Evolutionary conservation across 2,797 vertebrate genomes (phyloP), one percentile per base, ranked within the genome.

Genomic region (Scleropages formosus): DNA sequence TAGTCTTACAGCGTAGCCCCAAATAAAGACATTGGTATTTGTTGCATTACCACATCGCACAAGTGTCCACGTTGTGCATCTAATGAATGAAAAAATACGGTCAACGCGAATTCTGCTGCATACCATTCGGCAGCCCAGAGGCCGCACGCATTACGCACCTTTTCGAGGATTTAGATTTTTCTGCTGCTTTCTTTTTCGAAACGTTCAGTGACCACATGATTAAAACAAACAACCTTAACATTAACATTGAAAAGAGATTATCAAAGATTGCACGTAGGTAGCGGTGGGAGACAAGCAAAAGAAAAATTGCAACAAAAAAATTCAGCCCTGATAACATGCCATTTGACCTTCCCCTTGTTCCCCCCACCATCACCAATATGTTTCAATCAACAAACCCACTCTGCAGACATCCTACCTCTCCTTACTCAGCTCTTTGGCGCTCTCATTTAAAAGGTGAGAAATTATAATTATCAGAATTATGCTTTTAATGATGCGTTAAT

Each of bases 401-500:
- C 87, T 82, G 86, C 87, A 89, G 85, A 89, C 87, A 87, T 88
- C 87, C 87, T 85, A 89, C 83, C 82, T 85, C 85, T 84, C 82
- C 87, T 83, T 85, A 84, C 86, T 79, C 86, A 81, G 83, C 89
- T 82, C 81, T 78, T 82, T 83, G 80, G 80, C 82, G 77, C 83
- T 90, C 91, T 91, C 91, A 90, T 93, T 93, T 91, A 90, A 93
- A 94, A 93, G 88, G 92, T 93, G 93, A 90, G 92, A 94, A 93
- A 93, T 92, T 94, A 92, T 94, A 94, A 94, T 94, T 91, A 94
- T 93, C 90, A 90, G 92, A 94, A 94, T 94, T 93, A 94, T 93
- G 93, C 89, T 93, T 94, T 94, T 94, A 94, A 94, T 94, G 91
- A 94, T 91, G 92, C 91, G 92, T 94, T 93, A 94, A 94, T 94